Evolutionary conservation across 2,113 vertebrate species (phyloP), one percentile per base, ranked within the genome.

Genomic region (Galemys pyrenaicus): DNA sequence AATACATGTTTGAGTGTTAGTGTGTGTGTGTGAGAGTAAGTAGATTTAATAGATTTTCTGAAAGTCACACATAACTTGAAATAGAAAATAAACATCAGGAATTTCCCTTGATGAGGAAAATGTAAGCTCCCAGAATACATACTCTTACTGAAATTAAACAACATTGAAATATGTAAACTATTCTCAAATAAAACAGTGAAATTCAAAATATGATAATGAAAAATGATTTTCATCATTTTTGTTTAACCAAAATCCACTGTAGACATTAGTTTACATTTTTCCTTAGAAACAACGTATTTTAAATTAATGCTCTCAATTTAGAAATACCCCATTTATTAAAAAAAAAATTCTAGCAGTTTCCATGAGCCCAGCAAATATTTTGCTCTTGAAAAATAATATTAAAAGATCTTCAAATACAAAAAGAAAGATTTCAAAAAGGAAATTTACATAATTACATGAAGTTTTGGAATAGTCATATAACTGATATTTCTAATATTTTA

Each of bases 331-430:
- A 9, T 28, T 68, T 19, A 5, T 12, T 41, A 86, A 19, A 74
- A 79, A 92, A 82, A 92, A 19, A 81, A 84, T n/a, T 87, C 80
- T 19, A 90, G 68, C 8, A 78, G 4, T 89, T 85, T 93, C 89
- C 35, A 87, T 11, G 89, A 89, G 92, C 65, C 62, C 3, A 75
- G 35, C 5, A 60, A 68, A 89, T 81, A 2, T 67, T 65, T 89
- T 92, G 11, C 49, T 81, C 32, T 24, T 70, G 46, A 79, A 95
- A 81, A 58, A 46, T 20, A 83, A 93, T 89, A 78, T 56, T 70
- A 87, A 70, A 84, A 79, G 13, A 32, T 77, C 3, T 24, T 58
- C 78, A 73, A 12, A 79, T 20, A 58, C 11, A 10, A 60, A 32
- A 68, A n/a, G n/a, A n/a, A n/a, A n/a, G n/a, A n/a, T n/a, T n/a